These are phyloP conservation scores for Rhodinocichla rosea DNA, from an alignment of 2,113 vertebrate genomes.

Conservation along the genomic window DNA sequence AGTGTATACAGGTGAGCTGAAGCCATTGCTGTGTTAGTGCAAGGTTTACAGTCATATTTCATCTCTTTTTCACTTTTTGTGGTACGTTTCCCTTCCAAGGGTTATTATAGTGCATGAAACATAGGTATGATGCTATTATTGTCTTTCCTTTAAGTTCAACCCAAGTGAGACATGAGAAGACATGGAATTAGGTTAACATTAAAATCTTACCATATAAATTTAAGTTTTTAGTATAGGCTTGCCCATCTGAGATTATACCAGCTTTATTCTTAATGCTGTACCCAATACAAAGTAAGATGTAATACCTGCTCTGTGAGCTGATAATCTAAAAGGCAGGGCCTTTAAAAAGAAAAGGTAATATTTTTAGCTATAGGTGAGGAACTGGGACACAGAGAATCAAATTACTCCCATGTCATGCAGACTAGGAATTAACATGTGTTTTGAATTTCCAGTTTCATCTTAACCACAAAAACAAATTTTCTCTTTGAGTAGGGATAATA, in stretches of 20 bases:
- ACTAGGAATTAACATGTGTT: slow-evolving; percentile 12
- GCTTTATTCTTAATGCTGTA: background rate
- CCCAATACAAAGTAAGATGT: background rate
- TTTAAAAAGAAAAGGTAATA: background rate
- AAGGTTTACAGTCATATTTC: background rate
- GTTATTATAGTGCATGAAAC: background rate
- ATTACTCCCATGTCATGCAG: slow-evolving; percentile 5
- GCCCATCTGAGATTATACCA: background rate
- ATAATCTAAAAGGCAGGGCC: background rate
- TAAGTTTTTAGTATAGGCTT: background rate
- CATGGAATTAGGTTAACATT: background rate
- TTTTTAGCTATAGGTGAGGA: slow-evolving; percentile 13
- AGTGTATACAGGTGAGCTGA: background rate
- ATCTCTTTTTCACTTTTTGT: background rate
- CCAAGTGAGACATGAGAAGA: background rate
- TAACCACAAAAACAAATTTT: slow-evolving; percentile 27
- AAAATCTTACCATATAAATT: background rate
- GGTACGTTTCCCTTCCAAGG: background rate
- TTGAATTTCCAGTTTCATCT: slow-evolving; percentile 22
- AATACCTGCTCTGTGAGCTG: background rate
- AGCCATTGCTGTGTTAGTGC: background rate
- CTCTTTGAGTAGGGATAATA: background rate
- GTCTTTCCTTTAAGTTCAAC: background rate
- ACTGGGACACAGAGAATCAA: background rate
- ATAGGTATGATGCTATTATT: background rate